These are phyloP conservation scores for Parus major DNA, from an alignment of 2,113 vertebrate species.

Conservation along the genomic window DNA sequence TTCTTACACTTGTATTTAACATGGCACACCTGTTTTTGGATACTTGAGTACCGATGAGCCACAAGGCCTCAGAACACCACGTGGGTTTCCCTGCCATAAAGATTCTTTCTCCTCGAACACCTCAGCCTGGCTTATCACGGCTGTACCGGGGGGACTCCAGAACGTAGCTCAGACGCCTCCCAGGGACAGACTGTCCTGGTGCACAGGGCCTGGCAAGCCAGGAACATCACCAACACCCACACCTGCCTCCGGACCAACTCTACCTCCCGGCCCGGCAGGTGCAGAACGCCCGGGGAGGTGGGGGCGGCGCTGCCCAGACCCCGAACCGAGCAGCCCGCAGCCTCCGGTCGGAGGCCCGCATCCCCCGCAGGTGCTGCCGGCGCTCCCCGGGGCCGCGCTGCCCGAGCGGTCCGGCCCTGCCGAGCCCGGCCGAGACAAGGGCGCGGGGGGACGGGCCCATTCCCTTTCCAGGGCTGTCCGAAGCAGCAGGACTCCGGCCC, in stretches of 20 bases:
- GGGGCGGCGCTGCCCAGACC: background rate
- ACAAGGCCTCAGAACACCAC: rapidly evolving
- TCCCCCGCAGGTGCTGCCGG: background rate
- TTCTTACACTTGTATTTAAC: background rate
- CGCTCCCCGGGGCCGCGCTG: background rate
- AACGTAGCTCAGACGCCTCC: rapidly evolving
- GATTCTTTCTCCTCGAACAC: rapidly evolving
- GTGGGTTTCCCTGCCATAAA: rapidly evolving
- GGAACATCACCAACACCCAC: rapidly evolving
- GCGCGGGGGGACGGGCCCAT: too few relatives aligned
- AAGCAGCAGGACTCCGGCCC: background rate
- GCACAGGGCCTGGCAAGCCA: background rate
- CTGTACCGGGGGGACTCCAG: rapidly evolving
- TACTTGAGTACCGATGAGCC: background rate
- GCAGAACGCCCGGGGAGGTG: rapidly evolving
- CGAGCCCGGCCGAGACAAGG: background rate
- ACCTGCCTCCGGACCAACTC: background rate
- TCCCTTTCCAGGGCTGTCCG: background rate
- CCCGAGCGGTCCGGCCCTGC: background rate
- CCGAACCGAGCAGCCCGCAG: background rate
- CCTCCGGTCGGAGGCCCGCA: background rate
- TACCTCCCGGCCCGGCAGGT: background rate
- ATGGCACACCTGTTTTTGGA: rapidly evolving
- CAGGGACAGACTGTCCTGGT: rapidly evolving
- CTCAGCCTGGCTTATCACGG: background rate